These are phyloP conservation scores for Myiozetetes cayanensis DNA, from an alignment of 2,113 vertebrate genomes.

Conservation along the genomic window DNA sequence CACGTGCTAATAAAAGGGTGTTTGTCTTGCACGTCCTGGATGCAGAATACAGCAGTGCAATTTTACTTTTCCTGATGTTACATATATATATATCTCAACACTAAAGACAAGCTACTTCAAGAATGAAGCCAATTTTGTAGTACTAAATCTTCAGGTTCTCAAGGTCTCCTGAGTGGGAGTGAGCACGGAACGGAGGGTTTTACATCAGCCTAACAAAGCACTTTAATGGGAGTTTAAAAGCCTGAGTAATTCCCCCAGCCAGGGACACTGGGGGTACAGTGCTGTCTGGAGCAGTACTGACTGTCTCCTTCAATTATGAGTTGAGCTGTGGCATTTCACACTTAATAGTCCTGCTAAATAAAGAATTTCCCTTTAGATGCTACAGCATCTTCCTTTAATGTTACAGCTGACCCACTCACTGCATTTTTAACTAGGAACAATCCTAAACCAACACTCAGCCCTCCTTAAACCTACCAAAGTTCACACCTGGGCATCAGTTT, in stretches of 20 bases:
- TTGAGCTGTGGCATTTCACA: not conserved
- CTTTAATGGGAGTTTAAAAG: not conserved
- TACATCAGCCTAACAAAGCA: not conserved
- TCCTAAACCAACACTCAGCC: not conserved
- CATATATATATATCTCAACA: fast-evolving
- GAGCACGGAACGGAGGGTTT: fast-evolving
- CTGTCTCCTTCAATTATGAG: not conserved
- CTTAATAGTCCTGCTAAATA: not conserved
- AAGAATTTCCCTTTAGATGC: not conserved
- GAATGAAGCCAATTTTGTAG: not conserved
- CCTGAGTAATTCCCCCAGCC: not conserved
- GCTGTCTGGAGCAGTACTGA: not conserved
- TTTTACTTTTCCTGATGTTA: not conserved
- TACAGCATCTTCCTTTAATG: not conserved
- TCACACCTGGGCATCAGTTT: fast-evolving
- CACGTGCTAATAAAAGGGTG: fast-evolving
- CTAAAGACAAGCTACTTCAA: not conserved
- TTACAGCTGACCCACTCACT: not conserved
- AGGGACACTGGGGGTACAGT: not conserved
- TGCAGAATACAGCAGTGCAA: fast-evolving
- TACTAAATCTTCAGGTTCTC: not conserved
- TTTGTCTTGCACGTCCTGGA: not conserved
- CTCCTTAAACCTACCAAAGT: not conserved
- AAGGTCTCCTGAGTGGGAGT: not conserved
- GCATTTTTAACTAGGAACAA: not conserved